Percentiles rank a stretch among this genome's conserved stretches.
Conservation (phyloP, 2,113 vertebrate genomes). For the Scophthalmus maximus region DNA sequence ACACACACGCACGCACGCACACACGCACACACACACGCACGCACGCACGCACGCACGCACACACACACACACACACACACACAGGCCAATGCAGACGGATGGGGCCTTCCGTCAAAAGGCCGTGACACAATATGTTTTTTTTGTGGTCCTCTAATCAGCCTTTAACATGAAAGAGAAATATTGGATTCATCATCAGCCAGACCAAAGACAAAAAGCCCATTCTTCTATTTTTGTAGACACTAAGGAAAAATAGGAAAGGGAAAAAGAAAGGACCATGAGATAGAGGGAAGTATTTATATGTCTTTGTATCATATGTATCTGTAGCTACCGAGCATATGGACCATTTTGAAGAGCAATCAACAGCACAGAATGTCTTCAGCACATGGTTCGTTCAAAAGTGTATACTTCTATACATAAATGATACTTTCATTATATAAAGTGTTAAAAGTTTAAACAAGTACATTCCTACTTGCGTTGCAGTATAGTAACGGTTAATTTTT, state of each 20-base stretch:
- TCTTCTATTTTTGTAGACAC: slow-evolving; percentile 48
- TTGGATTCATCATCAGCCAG: slow-evolving; percentile 57
- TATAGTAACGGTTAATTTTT: too few relatives aligned
- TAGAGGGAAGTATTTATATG: slow-evolving; percentile 49
- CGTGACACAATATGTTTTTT: slow-evolving; percentile 33
- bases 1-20: neutral
- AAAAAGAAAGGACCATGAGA: slow-evolving; percentile 31
- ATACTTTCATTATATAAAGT: too few relatives aligned
- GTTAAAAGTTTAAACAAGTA: too few relatives aligned
- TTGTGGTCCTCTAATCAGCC: slow-evolving; percentile 47
- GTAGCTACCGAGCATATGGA: slow-evolving; percentile 51
- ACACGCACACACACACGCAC: neutral
- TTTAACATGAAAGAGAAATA: slow-evolving; percentile 27
- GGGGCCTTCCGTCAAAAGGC: slow-evolving; percentile 50
- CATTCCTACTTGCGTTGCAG: too few relatives aligned
- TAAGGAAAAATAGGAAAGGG: neutral
- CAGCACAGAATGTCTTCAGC: slow-evolving; percentile 24
- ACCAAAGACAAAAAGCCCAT: slow-evolving; percentile 53
- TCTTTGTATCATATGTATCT: too few relatives aligned
- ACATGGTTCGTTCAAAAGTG: too few relatives aligned
- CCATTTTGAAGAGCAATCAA: slow-evolving; percentile 41
- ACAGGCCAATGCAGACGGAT: slow-evolving; percentile 29
- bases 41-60: too few relatives aligned
- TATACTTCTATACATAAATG: too few relatives aligned
- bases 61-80: slow-evolving; percentile 1